phyloP scores from a whole-genome alignment of 2,888 invertebrate species.

The Linyphia triangularis region DNA sequence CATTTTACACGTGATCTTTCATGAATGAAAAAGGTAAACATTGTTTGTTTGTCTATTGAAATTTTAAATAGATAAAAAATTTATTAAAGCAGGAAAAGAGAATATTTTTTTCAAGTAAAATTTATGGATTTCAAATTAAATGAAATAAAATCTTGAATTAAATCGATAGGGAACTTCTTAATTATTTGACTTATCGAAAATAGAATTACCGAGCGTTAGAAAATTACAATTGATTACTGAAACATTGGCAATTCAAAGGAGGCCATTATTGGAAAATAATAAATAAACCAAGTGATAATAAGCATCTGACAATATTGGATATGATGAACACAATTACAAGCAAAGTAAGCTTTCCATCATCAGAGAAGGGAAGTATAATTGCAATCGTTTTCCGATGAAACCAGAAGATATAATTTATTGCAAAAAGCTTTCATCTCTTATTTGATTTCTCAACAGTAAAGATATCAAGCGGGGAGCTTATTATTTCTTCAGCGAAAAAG shows the following conservation, averaged over 20 bases:
- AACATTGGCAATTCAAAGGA: neutral
- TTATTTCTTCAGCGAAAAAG: neutral
- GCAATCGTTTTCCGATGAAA: slow-evolving; percentile 1
- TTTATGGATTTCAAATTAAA: too few species aligned
- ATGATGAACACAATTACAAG: slow-evolving; percentile 5
- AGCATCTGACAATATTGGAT: neutral
- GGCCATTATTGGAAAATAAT: neutral
- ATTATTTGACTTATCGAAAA: too few species aligned
- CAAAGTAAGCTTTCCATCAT: slow-evolving; percentile 3
- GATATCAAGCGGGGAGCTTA: neutral
- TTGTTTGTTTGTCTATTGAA: too few species aligned
- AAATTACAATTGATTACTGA: neutral
- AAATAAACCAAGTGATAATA: neutral
- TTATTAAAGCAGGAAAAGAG: too few species aligned
- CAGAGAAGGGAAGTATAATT: slow-evolving; percentile 12
- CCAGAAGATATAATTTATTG: neutral
- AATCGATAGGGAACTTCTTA: too few species aligned
- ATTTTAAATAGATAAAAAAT: too few species aligned
- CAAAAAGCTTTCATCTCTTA: neutral
- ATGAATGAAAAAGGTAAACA: too few species aligned
- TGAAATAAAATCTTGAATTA: too few species aligned
- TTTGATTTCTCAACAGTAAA: neutral
- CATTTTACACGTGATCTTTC: too few species aligned
- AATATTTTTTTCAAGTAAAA: too few species aligned
- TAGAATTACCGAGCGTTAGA: too few species aligned